Percentiles rank a stretch among this genome's conserved stretches.
Conservation (phyloP, 2,797 vertebrate species). For the Crypturellus tataupa region DNA sequence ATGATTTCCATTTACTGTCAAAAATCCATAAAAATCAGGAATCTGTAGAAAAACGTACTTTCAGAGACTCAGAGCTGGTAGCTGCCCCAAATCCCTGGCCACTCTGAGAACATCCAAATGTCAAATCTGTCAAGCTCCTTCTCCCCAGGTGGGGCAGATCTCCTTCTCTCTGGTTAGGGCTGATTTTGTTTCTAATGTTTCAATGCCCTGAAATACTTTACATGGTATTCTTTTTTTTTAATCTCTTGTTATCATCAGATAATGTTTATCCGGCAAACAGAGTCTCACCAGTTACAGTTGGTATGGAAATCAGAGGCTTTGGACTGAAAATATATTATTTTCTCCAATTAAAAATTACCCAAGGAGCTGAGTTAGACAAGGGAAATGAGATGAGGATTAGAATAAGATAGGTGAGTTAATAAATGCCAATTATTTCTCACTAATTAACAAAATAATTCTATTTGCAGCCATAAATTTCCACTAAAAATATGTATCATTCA, state of each 20-base stretch:
- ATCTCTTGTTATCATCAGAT: background rate
- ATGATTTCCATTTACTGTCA: background rate
- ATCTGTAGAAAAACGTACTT: background rate
- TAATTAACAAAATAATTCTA: background rate
- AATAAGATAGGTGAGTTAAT: background rate
- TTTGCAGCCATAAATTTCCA: background rate
- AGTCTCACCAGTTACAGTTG: background rate
- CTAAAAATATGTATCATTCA: background rate
- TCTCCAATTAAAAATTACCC: background rate
- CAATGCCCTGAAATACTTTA: background rate
- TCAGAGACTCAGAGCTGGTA: background rate
- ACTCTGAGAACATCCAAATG: background rate
- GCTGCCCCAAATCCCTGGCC: background rate
- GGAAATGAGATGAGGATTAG: background rate
- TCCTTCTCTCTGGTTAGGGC: background rate
- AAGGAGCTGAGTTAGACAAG: background rate
- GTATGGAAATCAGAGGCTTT: background rate
- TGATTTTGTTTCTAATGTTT: background rate
- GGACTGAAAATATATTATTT: background rate
- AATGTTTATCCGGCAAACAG: background rate
- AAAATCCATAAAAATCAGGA: background rate
- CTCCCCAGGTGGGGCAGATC: rapidly evolving
- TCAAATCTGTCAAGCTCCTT: background rate
- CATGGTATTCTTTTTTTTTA: background rate
- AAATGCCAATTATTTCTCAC: background rate